A percentile compares a stretch with the other conserved stretches of the same genome.
These are phyloP conservation scores for Cephus runcator DNA, from an alignment of 2,888 invertebrate genomes.

Conservation along the genomic window DNA sequence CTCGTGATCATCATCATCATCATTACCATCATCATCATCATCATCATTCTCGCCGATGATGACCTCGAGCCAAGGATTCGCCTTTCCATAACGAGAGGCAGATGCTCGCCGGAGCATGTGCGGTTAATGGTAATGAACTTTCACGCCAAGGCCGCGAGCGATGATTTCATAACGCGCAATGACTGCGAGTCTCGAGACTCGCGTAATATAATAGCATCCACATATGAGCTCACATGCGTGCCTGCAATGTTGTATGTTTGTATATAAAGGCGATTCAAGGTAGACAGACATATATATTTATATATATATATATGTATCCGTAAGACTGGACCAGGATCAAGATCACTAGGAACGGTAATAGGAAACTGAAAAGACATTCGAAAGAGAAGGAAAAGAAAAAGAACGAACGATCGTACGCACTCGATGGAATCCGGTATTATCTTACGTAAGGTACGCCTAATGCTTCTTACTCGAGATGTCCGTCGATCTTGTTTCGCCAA, in stretches of 20 bases:
- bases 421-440: background rate
- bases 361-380: background rate
- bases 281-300: background rate
- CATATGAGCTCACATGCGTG: background rate
- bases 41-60: background rate
- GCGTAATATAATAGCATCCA: conserved; percentile 1
- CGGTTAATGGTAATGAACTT: conserved; percentile 65
- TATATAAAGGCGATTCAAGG: background rate
- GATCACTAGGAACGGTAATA: background rate
- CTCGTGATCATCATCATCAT: background rate
- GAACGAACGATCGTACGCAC: background rate
- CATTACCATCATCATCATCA: background rate
- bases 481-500: background rate
- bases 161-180: conserved; percentile 58
- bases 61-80: background rate
- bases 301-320: background rate
- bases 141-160: conserved; percentile 57
- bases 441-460: background rate
- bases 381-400: background rate
- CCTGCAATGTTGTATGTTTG: background rate
- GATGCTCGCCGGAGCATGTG: conserved; percentile 21
- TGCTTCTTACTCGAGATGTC: background rate
- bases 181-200: conserved; percentile 11
- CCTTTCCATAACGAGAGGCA: background rate
- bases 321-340: background rate